Conservation (phyloP, 2,888 invertebrate species). For the Notocelia uddmanniana region DNA sequence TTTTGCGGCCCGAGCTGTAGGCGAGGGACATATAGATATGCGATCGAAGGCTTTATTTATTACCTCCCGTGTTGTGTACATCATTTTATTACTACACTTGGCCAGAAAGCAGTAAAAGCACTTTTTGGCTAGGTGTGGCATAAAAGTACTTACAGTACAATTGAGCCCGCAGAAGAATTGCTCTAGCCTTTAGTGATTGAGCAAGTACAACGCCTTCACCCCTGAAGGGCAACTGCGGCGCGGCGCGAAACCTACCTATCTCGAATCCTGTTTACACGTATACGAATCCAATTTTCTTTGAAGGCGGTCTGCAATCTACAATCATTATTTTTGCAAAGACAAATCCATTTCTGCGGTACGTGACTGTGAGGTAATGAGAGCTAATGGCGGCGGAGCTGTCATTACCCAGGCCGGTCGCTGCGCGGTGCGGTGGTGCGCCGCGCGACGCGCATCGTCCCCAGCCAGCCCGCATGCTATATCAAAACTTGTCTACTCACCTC, state of each 20-base stretch:
- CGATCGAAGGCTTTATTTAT: too few species aligned
- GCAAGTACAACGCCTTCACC: conserved; percentile 51
- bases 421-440: conserved; percentile 53
- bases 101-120: too few species aligned
- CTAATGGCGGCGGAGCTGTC: conserved; percentile 78
- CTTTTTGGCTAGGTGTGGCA: too few species aligned
- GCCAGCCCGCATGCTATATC: neutral
- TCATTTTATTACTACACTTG: too few species aligned
- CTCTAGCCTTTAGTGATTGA: neutral
- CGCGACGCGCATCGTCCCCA: conserved; percentile 54
- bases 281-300: conserved; percentile 82
- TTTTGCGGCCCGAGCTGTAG: too few species aligned
- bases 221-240: conserved; percentile 63
- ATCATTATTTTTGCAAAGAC: conserved; percentile 85
- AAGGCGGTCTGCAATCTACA: conserved; percentile 82
- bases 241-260: conserved; percentile 52
- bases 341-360: conserved; percentile 85
- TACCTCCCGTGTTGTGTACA: too few species aligned
- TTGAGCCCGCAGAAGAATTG: neutral
- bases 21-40: too few species aligned
- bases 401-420: conserved; percentile 68
- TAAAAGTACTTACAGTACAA: too few species aligned
- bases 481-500: neutral
- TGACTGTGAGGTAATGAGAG: conserved; percentile 82
- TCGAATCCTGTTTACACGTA: conserved; percentile 75